Evolutionary conservation across 2,113 vertebrate genomes (phyloP), one percentile per base, ranked within the genome.

Genomic region (Pogona vitticeps): DNA sequence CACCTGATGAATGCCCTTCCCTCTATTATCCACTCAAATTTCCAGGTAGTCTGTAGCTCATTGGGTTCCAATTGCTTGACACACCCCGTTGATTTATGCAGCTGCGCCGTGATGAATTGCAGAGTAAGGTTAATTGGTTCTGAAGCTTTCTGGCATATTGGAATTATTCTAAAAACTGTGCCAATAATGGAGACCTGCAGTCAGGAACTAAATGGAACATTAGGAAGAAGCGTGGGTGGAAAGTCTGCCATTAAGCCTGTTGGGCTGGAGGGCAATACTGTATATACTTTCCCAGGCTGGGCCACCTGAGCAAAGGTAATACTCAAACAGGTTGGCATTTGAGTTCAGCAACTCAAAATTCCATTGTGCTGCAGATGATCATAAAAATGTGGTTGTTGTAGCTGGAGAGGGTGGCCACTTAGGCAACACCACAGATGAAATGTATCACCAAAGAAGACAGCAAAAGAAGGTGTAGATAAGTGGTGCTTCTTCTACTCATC

Each of bases 61-160:
- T 46, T 72, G 76, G 87, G 1, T 15, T 82, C 28, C 59, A 67
- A 38, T 88, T 42, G 68, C 58, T 80, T 81, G 70, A 84, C 78
- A 23, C 70, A 80, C 33, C 77, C 31, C 1, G 67, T 38, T 76
- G 87, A 85, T 88, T 88, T 88, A 85, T 85, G 70, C 40, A 58
- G 76, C 36, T 21, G 72, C 28, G 17, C 0, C 67, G 18, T 21
- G 40, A 52, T 77, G 36, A 87, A 68, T 33, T 28, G 28, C 20
- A 26, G 1, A 14, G 33, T 0, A 23, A 79, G 61, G 87, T 88
- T 88, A 88, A 76, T 81, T 79, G 83, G 58, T 75, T 76, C 15
- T n/a, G 78, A 81, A 68, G 71, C 28, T 26, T 71, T 58, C 1
- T 40, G 3, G 2, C 61, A 42, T 73, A 81, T 86, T 78, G 2